phyloP scores from a whole-genome alignment of 2,113 vertebrate genomes.

The Genyomyrus donnyi region DNA sequence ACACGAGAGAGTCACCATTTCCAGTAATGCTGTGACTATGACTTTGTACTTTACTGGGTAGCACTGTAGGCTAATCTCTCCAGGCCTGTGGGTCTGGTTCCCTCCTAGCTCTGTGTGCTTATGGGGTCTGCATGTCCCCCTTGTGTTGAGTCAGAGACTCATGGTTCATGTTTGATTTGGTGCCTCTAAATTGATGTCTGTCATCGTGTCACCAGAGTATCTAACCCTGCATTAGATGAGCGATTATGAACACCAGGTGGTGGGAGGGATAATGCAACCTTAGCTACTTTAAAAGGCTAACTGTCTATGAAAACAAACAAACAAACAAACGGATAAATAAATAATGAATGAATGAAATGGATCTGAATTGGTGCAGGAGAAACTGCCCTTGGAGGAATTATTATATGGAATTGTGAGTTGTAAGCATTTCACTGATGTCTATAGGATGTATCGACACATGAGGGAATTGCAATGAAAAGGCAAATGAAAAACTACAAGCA shows the following conservation, averaged over 20 bases:
- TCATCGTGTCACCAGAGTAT: neutral
- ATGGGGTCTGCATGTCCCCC: neutral
- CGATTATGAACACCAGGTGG: neutral
- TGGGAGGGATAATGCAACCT: neutral
- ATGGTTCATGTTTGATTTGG: neutral
- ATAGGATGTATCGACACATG: neutral
- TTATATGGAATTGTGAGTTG: neutral
- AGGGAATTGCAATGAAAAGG: neutral
- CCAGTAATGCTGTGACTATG: neutral
- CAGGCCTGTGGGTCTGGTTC: neutral
- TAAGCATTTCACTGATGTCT: conserved; percentile 3
- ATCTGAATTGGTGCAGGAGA: neutral
- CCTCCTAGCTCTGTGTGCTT: neutral
- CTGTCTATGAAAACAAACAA: neutral
- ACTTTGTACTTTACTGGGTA: neutral
- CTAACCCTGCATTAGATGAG: neutral
- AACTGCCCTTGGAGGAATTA: neutral
- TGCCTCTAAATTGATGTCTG: neutral
- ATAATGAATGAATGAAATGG: neutral
- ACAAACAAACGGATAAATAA: neutral
- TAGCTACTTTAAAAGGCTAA: neutral
- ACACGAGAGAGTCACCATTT: neutral
- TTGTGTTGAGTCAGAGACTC: neutral
- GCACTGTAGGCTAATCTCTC: neutral
- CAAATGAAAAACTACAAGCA: neutral